Evolutionary conservation across 2,797 vertebrate genomes (phyloP), one percentile per base, ranked within the genome.

Genomic region (Pteropus rufus): DNA sequence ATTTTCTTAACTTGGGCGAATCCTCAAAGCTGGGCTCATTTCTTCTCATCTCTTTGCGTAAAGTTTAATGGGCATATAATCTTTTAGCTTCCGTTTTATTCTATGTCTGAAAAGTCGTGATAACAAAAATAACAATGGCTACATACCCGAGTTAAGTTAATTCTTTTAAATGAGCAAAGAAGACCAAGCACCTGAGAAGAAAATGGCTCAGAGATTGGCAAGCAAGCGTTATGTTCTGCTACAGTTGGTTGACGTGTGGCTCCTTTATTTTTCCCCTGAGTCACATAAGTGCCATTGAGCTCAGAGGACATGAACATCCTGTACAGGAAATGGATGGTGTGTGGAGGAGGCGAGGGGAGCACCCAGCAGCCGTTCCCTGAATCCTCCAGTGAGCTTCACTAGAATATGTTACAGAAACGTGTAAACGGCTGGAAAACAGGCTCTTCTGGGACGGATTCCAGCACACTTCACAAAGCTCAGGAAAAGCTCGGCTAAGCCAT

Each of bases 191-290:
- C 83, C 94, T 91, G 70, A 89, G 89, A 92, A 84, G 86, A 94
- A 93, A 94, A 93, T 70, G 88, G 79, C 76, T 90, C n/a, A n/a
- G 90, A 41, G 75, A 89, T 39, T 67, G 70, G 89, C 79, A 81
- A 64, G 89, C 81, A 65, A 73, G 62, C 73, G 7, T 94, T 54
- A 0, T 0, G 16, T 77, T 52, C 24, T 87, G 65, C 49, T 60
- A 23, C 89, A 56, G n/a, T 67, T 65, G 36, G 79, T 82, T 93
- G 58, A 21, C 93, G 69, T 93, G 91, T 72, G 95, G 92, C 92
- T 92, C n/a, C 97, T 97, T 97, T 76, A 95, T 82, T 95, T 95
- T 95, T 3, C 85, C 96, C 94, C 72, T 41, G 91, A 97, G 79
- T n/a, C 93, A 52, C 92, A 3, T 97, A 94, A 89, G 96, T 97